A percentile compares a stretch with the other conserved stretches of the same genome.
Conservation (phyloP, 2,797 vertebrate genomes). For the Phrynocephalus forsythii region DNA sequence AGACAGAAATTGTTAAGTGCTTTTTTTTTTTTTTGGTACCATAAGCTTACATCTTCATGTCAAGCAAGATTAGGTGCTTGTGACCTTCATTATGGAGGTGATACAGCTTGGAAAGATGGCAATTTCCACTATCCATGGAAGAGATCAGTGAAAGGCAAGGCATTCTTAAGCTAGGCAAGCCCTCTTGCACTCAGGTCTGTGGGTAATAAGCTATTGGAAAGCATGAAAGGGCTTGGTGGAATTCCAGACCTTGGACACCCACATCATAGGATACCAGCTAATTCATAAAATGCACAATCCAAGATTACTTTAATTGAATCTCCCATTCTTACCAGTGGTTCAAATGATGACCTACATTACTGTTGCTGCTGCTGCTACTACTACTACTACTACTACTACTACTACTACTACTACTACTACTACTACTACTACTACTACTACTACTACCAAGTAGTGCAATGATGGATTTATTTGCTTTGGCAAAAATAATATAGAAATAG, state of each 20-base stretch:
- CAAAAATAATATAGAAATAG: too few relatives aligned
- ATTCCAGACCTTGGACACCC: neutral
- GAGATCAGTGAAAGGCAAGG: neutral
- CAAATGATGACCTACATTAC: neutral
- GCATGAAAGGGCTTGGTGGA: neutral
- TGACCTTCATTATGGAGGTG: neutral
- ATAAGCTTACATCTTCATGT: neutral
- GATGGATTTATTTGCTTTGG: too few relatives aligned
- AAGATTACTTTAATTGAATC: neutral
- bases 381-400: too few relatives aligned
- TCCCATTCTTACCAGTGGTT: neutral
- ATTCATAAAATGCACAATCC: neutral
- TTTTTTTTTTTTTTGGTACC: neutral
- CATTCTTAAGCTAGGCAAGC: neutral
- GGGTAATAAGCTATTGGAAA: neutral
- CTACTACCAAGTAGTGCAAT: too few relatives aligned
- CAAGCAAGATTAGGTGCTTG: neutral
- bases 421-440: too few relatives aligned
- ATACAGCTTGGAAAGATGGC: neutral
- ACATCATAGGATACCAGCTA: neutral
- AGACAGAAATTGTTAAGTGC: neutral
- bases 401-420: too few relatives aligned
- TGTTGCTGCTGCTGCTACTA: too few relatives aligned
- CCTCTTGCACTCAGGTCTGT: too few relatives aligned
- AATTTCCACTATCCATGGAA: neutral